Evolutionary conservation across 2,113 vertebrate species (phyloP).

Genomic region (Petroica traversi): DNA sequence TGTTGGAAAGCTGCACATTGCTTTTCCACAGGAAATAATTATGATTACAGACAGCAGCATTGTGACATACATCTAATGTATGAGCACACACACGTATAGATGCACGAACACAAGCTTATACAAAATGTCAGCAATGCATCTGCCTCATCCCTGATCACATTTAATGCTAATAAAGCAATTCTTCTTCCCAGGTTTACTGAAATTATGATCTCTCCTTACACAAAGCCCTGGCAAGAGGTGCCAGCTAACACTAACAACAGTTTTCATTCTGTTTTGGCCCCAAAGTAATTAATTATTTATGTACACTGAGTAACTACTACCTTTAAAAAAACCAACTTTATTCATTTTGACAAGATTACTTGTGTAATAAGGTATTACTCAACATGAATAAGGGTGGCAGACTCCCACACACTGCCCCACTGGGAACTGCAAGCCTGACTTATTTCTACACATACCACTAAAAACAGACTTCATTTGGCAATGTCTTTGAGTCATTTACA

Average conservation of each 20-base stretch:
- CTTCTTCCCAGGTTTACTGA: not conserved
- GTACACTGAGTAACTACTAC: conserved; percentile 1
- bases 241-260: not conserved
- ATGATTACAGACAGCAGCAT: not conserved
- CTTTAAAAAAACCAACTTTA: not conserved
- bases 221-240: not conserved
- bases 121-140: not conserved
- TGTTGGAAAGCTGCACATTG: not conserved
- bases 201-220: not conserved
- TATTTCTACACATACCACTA: conserved; percentile 63
- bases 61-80: not conserved
- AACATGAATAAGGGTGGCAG: conserved; percentile 61
- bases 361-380: conserved; percentile 66
- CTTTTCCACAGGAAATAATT: not conserved
- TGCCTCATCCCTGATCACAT: not conserved
- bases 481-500: conserved; percentile 52
- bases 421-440: conserved; percentile 53
- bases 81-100: not conserved
- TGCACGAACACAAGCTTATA: not conserved
- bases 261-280: not conserved
- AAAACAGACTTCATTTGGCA: conserved; percentile 56
- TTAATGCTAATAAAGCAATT: not conserved
- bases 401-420: conserved; percentile 62
- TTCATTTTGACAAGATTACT: conserved; percentile 43
- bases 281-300: not conserved